A percentile compares a stretch with the other conserved stretches of the same genome.
Evolutionary conservation across 2,888 invertebrate genomes (phyloP).

Genomic region (Pheosia tremula): DNA sequence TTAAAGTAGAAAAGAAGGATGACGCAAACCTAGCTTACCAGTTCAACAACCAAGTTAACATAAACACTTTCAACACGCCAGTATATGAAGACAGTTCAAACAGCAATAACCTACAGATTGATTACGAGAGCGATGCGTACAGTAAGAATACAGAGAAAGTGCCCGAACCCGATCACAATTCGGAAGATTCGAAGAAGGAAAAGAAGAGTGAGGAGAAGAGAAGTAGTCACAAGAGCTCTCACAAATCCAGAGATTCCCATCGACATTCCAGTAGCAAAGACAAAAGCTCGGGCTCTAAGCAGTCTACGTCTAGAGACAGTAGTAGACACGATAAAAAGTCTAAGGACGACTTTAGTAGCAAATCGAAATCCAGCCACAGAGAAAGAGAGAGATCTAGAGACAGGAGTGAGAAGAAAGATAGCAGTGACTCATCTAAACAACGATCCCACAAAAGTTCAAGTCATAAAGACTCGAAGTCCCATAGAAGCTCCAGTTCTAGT

Average conservation of each 20-base stretch:
- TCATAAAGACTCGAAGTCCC: conserved; percentile 66
- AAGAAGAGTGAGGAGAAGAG: conserved; percentile 65
- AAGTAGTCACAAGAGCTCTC: conserved; percentile 68
- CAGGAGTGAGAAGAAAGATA: conserved; percentile 65
- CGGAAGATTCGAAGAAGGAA: conserved; percentile 66
- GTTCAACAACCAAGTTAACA: conserved; percentile 70
- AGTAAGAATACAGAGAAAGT: conserved; percentile 73
- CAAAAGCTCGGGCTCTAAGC: conserved; percentile 68
- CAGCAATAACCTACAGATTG: conserved; percentile 73
- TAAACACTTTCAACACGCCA: conserved; percentile 70
- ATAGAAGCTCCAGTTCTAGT: conserved; percentile 65
- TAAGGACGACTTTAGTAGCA: conserved; percentile 63
- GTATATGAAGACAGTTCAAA: conserved; percentile 78
- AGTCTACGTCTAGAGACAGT: conserved; percentile 67
- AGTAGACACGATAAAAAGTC: conserved; percentile 69
- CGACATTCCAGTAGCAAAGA: conserved; percentile 75
- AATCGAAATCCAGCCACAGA: conserved; percentile 65
- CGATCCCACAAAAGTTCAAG: conserved; percentile 70
- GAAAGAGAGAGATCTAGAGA: conserved; percentile 65
- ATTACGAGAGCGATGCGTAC: conserved; percentile 78
- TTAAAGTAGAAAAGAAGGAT: conserved; percentile 61
- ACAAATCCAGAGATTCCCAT: conserved; percentile 70
- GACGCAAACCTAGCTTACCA: conserved; percentile 64
- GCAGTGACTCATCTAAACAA: conserved; percentile 71
- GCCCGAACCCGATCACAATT: conserved; percentile 60